Evolutionary conservation across 2,888 invertebrate genomes (phyloP).

Genomic region (Melanostoma scalare): DNA sequence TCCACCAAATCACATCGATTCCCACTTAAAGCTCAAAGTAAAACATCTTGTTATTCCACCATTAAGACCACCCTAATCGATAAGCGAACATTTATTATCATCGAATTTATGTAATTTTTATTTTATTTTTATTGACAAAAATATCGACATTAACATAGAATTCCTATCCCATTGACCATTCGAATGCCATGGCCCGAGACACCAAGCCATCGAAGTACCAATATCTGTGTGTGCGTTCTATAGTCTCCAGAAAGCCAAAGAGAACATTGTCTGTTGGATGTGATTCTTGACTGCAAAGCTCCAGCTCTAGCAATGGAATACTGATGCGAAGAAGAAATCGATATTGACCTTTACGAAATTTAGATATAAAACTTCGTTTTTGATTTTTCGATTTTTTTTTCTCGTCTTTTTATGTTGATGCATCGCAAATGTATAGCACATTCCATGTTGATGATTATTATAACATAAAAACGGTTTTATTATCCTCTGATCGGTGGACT

Average conservation of each 20-base stretch:
- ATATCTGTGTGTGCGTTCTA: neutral
- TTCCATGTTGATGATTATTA: constrained; percentile 69
- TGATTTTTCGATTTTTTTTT: constrained; percentile 1
- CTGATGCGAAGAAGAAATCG: constrained; percentile 7
- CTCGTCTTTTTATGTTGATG: constrained; percentile 38
- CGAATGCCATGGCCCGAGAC: constrained; percentile 10
- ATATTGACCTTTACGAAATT: constrained; percentile 44
- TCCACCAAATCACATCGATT: constrained; percentile 41
- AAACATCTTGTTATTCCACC: constrained; percentile 57
- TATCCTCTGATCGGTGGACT: constrained; percentile 57
- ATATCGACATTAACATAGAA: constrained; percentile 64
- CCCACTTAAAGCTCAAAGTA: constrained; percentile 16
- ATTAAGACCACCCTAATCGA: constrained; percentile 69
- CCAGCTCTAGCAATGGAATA: neutral
- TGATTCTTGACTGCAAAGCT: constrained; percentile 10
- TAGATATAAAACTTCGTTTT: constrained; percentile 50
- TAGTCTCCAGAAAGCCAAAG: constrained; percentile 23
- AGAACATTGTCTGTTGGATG: constrained; percentile 23
- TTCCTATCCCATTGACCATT: constrained; percentile 44
- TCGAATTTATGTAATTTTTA: constrained; percentile 70
- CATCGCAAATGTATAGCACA: constrained; percentile 64
- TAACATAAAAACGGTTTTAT: constrained; percentile 68
- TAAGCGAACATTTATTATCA: constrained; percentile 66
- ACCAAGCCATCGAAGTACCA: too few species aligned
- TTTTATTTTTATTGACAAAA: constrained; percentile 68